Conservation (phyloP, 2,797 vertebrate genomes). For the Spinibarbus caldwelli region DNA sequence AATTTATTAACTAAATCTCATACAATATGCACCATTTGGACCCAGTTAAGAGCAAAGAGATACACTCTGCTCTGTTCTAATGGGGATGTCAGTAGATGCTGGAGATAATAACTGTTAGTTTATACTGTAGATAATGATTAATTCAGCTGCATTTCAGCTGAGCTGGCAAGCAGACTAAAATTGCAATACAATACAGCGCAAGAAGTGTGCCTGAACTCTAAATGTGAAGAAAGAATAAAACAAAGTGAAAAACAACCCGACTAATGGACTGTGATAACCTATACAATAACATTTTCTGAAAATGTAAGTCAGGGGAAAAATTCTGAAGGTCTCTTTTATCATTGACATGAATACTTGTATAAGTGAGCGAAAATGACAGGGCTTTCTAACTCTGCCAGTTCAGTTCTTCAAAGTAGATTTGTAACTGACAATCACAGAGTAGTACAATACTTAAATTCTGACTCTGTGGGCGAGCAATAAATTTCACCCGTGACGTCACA, state of each 20-base stretch:
- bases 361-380: conserved; percentile 35
- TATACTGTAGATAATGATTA: conserved; percentile 44
- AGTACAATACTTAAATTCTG: conserved; percentile 31
- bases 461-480: background rate
- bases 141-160: conserved; percentile 29
- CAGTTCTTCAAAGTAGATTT: conserved; percentile 36
- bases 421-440: conserved; percentile 25
- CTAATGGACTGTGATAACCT: conserved; percentile 44
- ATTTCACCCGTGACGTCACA: background rate
- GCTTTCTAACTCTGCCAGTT: conserved; percentile 36
- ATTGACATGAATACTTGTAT: conserved; percentile 40
- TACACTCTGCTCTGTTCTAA: conserved; percentile 28
- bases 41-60: conserved; percentile 27
- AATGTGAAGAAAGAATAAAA: conserved; percentile 39
- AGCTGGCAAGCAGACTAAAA: conserved; percentile 42
- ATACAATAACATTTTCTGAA: conserved; percentile 41
- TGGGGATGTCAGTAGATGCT: conserved; percentile 42
- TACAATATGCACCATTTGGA: conserved; percentile 29
- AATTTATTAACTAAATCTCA: conserved; percentile 20
- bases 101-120: conserved; percentile 37
- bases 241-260: conserved; percentile 39
- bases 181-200: conserved; percentile 24
- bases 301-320: conserved; percentile 39
- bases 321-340: conserved; percentile 32
- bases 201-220: conserved; percentile 18